Base-by-base conservation (phyloP, 2,797 vertebrate species). In the Ctenochaetus hawaiiensis region DNA sequence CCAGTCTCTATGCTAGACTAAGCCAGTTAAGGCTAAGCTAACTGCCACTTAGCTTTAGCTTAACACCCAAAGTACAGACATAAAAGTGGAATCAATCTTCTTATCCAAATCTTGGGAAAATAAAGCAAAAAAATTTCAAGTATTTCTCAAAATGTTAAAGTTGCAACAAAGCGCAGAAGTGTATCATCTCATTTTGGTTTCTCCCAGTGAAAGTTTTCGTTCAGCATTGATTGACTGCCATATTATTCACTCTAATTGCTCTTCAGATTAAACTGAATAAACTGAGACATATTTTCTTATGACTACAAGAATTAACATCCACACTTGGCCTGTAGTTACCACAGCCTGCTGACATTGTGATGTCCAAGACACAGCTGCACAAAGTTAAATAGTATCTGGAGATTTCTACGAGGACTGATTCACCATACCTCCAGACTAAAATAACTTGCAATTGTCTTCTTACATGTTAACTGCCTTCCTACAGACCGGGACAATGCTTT, bases 401-500 rank as follows among this genome's bases (percentile, higher is more conserved):
- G 72, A 80, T 69, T 80, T 76, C 53, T 76, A 65, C 71, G 72
- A 51, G 69, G 74, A 80, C 81, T 81, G 72, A 82, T 70, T 88
- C 65, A 67, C 80, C 79, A 89, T 67, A 71, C 64, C 67, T 88
- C 66, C 80, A 76, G 85, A 90, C 84, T 54, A 78, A 90, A 94
- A 94, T 91, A 89, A 77, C 87, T 78, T 86, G 82, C 80, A 71
- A 84, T 87, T 90, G 86, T 87, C 81, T 81, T 78, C 53, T 59
- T 76, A 79, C 67, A 68, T 77, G 83, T 81, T 71, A 67, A 81
- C 66, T 52, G 71, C 80, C 83, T 92, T 94, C 92, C 93, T 85
- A 83, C 48, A 37, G 77, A 84, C 82, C 56, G 70, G 83, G 89
- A 92, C 90, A 93, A 92, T 90, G 71, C 68, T 43, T 48, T 70